Evolutionary conservation across 2,888 invertebrate genomes (phyloP).

Genomic region (Dinocampus coccinellae): DNA sequence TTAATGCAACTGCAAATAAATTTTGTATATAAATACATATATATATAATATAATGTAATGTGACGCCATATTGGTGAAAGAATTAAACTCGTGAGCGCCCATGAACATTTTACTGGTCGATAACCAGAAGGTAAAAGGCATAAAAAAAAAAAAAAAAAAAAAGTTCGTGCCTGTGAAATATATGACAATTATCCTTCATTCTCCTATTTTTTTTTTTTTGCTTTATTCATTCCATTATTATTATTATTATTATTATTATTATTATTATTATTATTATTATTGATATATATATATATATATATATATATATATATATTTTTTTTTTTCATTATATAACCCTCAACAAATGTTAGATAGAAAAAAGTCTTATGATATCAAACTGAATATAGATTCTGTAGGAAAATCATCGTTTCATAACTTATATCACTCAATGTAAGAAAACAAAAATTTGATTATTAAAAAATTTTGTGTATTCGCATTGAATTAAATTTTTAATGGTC

Average conservation of each 20-base stretch:
- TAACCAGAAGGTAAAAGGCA: constrained; percentile 29
- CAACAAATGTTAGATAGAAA: neutral
- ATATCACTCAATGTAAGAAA: neutral
- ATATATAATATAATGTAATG: neutral
- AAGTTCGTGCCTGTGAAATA: too few relatives aligned
- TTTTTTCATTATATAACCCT: constrained; percentile 2
- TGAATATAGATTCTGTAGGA: too few relatives aligned
- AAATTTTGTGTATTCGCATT: too few relatives aligned
- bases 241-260: neutral
- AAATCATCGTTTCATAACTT: neutral
- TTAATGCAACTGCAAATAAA: neutral
- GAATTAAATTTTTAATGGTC: constrained; percentile 17
- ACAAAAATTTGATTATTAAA: too few relatives aligned
- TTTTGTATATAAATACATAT: neutral
- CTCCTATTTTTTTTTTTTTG: neutral
- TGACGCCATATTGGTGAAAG: neutral
- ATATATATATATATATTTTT: too few relatives aligned
- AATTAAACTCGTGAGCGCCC: constrained; percentile 5
- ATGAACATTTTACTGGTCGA: constrained; percentile 26
- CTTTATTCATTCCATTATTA: neutral
- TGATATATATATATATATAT: too few relatives aligned
- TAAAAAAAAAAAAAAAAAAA: neutral
- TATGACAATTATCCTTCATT: neutral
- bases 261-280: too few relatives aligned
- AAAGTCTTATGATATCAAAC: too few relatives aligned